Evolutionary conservation across 2,113 vertebrate genomes (phyloP), one percentile per base, ranked within the genome.

Genomic region (Thalassoma bifasciatum): DNA sequence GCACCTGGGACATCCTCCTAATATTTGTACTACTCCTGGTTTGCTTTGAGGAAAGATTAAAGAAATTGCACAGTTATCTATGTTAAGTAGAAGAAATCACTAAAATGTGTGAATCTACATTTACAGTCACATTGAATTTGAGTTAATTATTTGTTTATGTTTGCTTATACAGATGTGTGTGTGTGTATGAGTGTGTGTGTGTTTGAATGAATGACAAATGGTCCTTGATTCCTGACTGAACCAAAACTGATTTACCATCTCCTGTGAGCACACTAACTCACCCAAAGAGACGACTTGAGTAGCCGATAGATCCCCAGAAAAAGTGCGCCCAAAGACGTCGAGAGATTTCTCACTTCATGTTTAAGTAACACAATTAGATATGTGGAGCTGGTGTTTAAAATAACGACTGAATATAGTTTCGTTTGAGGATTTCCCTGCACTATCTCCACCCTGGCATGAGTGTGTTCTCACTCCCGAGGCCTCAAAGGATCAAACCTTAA

Each of bases 41-140:
- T 89, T 85, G 77, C 86, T 88, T 77, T 62, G 42, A 66, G 13
- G 66, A 71, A 78, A 14, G 57, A n/a, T 30, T 80, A 42, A 75
- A 61, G 75, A 49, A 78, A 87, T 90, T 91, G 87, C 89, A 93
- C 89, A 89, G 63, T 85, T 90, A 51, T 89, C 44, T 84, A 79
- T 84, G 79, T 85, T 86, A 50, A 82, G 56, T 82, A 82, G 71
- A 87, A 86, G 47, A 86, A 30, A 86, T 89, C 81, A 84, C 82
- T 84, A 83, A 49, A 49, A 78, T 50, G 83, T 79, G 86, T 87
- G 77, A 89, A 83, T 80, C 81, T 72, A 81, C 74, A 76, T 83
- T 74, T 65, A 82, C 79, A 81, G 82, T 85, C 80, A 76, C 75
- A 59, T 53, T 67, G 44, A 72, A 40, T 79, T 50, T 23, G 75